A percentile compares a stretch with the other conserved stretches of the same genome.
Conservation (phyloP, 2,888 invertebrate genomes). For the Sphaeridia pumilis region DNA sequence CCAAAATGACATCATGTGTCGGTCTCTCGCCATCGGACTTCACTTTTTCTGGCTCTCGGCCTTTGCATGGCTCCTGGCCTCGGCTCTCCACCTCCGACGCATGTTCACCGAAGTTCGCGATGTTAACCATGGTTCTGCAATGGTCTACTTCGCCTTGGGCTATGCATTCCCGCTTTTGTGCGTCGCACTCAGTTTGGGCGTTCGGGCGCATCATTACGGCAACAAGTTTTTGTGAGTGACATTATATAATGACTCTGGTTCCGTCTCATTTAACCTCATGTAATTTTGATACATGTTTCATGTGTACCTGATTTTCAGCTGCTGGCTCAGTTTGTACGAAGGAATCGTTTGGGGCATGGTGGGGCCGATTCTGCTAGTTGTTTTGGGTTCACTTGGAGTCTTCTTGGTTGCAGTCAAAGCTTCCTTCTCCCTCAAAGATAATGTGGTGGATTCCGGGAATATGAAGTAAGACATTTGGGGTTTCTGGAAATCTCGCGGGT, state of each 20-base stretch:
- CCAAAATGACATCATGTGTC: constrained; percentile 58
- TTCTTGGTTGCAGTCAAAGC: constrained; percentile 77
- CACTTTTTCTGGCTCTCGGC: constrained; percentile 88
- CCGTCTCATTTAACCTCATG: constrained; percentile 3
- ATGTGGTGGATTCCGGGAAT: constrained; percentile 75
- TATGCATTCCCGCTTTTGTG: constrained; percentile 85
- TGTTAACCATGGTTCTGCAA: constrained; percentile 89
- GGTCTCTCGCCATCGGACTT: constrained; percentile 44
- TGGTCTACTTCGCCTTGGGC: constrained; percentile 79
- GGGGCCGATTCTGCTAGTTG: constrained; percentile 60
- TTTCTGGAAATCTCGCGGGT: too few relatives aligned
- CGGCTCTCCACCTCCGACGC: constrained; percentile 81
- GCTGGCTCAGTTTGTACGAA: constrained; percentile 89
- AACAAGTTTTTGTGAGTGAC: constrained; percentile 77
- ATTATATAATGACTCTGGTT: not conserved
- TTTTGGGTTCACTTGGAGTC: constrained; percentile 64
- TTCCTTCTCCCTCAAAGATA: constrained; percentile 79
- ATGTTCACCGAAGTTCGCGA: constrained; percentile 91
- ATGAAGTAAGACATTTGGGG: constrained; percentile 46
- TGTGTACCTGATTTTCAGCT: constrained; percentile 49
- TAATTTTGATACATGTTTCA: not conserved
- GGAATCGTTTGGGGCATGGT: constrained; percentile 92
- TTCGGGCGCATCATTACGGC: constrained; percentile 88
- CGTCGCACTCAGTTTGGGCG: constrained; percentile 80
- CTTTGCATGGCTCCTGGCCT: constrained; percentile 84